phyloP scores from a whole-genome alignment of 2,113 vertebrate species.

The Rhynchopsitta pachyrhyncha region DNA sequence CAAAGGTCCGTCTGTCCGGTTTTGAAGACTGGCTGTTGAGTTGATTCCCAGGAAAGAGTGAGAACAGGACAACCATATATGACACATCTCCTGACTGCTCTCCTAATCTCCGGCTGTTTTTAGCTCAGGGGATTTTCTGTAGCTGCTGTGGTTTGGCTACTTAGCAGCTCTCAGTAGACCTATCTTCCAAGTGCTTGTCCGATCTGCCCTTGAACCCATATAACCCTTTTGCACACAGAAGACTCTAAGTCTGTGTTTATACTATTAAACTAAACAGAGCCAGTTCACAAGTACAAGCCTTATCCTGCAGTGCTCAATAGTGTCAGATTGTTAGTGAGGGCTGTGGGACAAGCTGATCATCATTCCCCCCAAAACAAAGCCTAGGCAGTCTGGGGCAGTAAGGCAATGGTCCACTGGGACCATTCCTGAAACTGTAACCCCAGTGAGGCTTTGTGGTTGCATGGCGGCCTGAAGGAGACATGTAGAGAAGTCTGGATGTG shows the following conservation, averaged over 20 bases:
- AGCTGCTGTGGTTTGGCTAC: background rate
- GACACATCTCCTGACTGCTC: background rate
- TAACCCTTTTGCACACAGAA: background rate
- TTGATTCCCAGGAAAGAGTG: background rate
- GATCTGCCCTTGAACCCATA: background rate
- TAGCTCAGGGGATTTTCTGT: background rate
- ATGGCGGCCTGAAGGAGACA: background rate
- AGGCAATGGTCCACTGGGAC: background rate
- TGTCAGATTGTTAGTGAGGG: background rate
- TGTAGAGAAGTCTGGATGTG: background rate
- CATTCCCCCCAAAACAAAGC: background rate
- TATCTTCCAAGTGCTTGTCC: background rate
- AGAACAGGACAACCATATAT: background rate
- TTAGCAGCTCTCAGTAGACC: background rate
- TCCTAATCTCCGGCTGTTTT: background rate
- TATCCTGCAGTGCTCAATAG: background rate
- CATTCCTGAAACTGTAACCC: background rate
- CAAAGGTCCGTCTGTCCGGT: background rate
- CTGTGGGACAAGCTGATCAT: background rate
- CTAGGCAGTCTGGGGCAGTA: background rate
- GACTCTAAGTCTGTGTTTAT: constrained; percentile 15
- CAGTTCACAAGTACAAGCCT: background rate
- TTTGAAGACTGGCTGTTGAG: background rate
- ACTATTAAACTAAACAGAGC: constrained; percentile 6
- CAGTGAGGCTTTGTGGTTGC: background rate